Percentiles rank a stretch among this genome's conserved stretches.
Evolutionary conservation across 2,113 vertebrate species (phyloP).

Genomic region (Isichthys henryi): DNA sequence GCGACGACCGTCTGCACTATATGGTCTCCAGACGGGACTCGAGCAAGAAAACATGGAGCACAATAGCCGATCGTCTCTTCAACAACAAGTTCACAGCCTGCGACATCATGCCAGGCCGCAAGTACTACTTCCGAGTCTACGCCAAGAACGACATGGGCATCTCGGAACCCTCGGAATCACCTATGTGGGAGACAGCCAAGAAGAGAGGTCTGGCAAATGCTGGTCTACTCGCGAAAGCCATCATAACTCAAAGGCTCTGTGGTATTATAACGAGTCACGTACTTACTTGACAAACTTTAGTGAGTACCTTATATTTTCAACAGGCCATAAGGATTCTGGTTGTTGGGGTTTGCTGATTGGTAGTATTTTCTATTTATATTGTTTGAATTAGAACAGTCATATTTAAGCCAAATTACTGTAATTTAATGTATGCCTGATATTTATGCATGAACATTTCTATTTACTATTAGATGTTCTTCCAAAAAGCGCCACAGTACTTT

Average conservation of each 20-base stretch:
- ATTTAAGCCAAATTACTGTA: background rate
- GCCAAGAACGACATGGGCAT: constrained; percentile 72
- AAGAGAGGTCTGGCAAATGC: constrained; percentile 44
- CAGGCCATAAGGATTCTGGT: background rate
- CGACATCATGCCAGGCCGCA: constrained; percentile 65
- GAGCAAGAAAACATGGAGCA: constrained; percentile 56
- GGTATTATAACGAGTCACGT: background rate
- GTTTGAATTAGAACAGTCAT: background rate
- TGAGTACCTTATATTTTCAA: background rate
- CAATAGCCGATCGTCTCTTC: constrained; percentile 65
- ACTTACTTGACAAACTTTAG: background rate
- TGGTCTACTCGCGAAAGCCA: background rate
- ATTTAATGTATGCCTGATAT: background rate
- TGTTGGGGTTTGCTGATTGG: background rate
- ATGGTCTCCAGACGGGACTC: constrained; percentile 65
- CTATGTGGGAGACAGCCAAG: constrained; percentile 60
- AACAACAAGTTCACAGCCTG: constrained; percentile 75
- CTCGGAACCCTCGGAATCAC: constrained; percentile 68
- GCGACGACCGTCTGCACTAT: constrained; percentile 65
- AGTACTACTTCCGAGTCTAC: constrained; percentile 77
- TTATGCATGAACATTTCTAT: background rate
- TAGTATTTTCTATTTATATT: background rate
- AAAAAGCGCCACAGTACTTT: background rate
- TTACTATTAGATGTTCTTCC: background rate
- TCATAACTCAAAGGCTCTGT: background rate